Percentiles rank a stretch among this genome's conserved stretches.
phyloP scores from a whole-genome alignment of 2,113 vertebrate genomes.

The Callipepla californica region DNA sequence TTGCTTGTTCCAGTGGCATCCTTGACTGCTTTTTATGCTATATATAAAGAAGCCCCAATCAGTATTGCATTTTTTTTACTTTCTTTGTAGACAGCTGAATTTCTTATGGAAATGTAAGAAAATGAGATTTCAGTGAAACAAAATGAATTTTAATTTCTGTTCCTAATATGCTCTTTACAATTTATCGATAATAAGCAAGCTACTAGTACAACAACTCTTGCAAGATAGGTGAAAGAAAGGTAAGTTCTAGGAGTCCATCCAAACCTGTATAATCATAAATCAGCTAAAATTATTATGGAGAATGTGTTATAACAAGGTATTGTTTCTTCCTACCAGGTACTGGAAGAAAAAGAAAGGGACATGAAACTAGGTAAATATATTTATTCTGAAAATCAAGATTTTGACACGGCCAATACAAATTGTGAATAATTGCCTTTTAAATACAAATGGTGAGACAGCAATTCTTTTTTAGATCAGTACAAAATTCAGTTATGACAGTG shows the following conservation, averaged over 20 bases:
- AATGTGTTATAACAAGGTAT: background rate
- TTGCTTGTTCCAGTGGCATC: background rate
- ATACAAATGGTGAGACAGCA: background rate
- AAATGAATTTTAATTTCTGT: conserved; percentile 4
- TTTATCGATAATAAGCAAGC: background rate
- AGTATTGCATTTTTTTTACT: background rate
- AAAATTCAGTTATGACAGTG: background rate
- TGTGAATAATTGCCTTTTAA: background rate
- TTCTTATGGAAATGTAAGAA: background rate
- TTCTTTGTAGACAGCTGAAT: background rate
- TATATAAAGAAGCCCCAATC: background rate
- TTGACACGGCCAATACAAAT: background rate
- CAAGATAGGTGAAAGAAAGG: background rate
- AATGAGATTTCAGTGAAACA: conserved; percentile 8
- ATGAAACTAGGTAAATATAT: background rate
- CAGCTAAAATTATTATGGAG: background rate
- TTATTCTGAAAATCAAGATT: background rate
- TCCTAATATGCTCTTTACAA: background rate
- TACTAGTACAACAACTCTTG: background rate
- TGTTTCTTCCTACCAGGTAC: background rate
- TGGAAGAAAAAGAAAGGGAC: background rate
- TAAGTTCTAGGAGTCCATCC: background rate
- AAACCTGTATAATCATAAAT: background rate
- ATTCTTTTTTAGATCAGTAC: background rate
- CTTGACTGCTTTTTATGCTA: background rate